Conservation (phyloP, 2,888 invertebrate genomes). For the Sepioteuthis lessoniana region DNA sequence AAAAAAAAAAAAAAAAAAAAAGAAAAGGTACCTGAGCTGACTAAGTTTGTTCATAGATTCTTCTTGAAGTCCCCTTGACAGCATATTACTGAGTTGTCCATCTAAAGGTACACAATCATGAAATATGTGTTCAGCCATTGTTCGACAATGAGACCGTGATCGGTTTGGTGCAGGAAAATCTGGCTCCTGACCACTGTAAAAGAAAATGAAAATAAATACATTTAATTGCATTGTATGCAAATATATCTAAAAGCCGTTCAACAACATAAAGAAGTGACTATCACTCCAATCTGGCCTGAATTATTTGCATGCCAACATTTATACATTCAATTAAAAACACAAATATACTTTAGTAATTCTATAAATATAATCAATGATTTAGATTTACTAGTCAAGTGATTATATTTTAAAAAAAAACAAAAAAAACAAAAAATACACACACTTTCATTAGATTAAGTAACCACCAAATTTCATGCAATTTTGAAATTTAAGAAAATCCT, state of each 20-base stretch:
- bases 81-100: conserved; percentile 66
- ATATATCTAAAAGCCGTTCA: neutral
- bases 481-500: no score
- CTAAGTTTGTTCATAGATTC: conserved; percentile 62
- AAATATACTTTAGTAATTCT: no score
- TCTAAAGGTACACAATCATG: conserved; percentile 68
- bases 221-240: neutral
- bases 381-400: no score
- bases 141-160: conserved; percentile 63
- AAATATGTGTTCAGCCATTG: conserved; percentile 67
- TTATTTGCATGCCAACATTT: no score
- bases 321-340: no score
- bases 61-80: conserved; percentile 65
- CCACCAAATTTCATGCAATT: no score
- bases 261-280: no score
- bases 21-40: conserved; percentile 55
- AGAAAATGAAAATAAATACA: neutral
- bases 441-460: no score
- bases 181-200: conserved; percentile 55
- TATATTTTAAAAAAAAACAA: no score
- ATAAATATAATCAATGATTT: no score
- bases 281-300: no score
- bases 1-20: neutral
- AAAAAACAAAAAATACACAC: no score
- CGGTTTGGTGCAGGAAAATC: conserved; percentile 60